Evolutionary conservation across 1,140 invertebrate genomes (phyloP), one percentile per base, ranked within the genome.

Genomic region (Diachasma alloeum): DNA sequence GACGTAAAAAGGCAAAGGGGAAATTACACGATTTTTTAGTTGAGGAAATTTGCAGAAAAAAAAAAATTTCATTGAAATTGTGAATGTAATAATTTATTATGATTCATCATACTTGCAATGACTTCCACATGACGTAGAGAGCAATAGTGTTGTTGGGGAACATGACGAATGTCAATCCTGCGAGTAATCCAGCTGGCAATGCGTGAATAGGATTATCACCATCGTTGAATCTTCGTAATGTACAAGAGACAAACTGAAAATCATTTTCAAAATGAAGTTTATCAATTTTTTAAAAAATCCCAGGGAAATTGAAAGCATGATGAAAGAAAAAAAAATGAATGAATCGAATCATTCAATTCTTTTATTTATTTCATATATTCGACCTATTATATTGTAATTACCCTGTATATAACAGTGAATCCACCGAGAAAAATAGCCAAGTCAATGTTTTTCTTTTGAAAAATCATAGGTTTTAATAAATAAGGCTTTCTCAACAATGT

Each of bases 51-150:
- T n/a, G n/a, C n/a, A n/a, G n/a, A n/a, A n/a, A 37, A 37, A 37
- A 37, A 37, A 37, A 37, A 37, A 42, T 31, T 31, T 6, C 31
- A 31, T 31, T 31, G 6, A 31, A 31, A 3, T 31, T 31, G 2
- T 31, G 6, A 31, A 31, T 31, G n/a, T n/a, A n/a, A n/a, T n/a
- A n/a, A n/a, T n/a, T n/a, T n/a, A n/a, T n/a, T n/a, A n/a, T 31
- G 2, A 31, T 31, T 31, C 31, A 11, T 42, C 63, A 82, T 85
- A 94, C 93, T 87, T 94, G 93, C 56, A 94, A 85, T 11, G 91
- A 90, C 87, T 95, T 94, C 93, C 93, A 95, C 90, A 94, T 91
- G 13, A 94, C 91, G 83, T 94, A 94, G 10, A 94, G 87, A 36
- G 93, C 92, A 76, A 94, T 90, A 2, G 93, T 94, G 69, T 92